Conservation (phyloP, 2,113 vertebrate species). For the Zosterops japonicus region DNA sequence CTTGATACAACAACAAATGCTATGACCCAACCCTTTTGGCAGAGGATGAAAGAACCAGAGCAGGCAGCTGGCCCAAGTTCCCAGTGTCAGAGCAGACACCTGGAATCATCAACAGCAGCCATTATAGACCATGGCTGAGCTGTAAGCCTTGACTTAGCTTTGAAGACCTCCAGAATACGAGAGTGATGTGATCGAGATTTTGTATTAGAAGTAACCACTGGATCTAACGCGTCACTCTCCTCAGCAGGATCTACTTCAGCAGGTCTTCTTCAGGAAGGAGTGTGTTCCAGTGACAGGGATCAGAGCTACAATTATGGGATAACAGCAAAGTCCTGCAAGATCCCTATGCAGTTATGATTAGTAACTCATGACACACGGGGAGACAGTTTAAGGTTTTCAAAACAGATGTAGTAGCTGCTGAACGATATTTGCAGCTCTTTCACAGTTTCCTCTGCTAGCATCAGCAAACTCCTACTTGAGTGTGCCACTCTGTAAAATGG, state of each 20-base stretch:
- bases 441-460: constrained; percentile 29
- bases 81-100: background rate
- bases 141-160: background rate
- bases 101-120: background rate
- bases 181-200: background rate
- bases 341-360: background rate
- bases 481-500: constrained; percentile 56
- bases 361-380: background rate
- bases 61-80: background rate
- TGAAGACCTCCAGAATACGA: background rate
- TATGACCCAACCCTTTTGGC: background rate
- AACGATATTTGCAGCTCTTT: background rate
- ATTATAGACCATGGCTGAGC: background rate
- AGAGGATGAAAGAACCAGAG: background rate
- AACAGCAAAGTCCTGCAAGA: background rate
- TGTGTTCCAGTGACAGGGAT: background rate
- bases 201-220: background rate
- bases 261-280: background rate
- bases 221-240: rapidly evolving
- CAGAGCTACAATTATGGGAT: background rate
- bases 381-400: background rate
- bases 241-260: background rate
- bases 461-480: constrained; percentile 45
- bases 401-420: background rate
- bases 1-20: background rate